Evolutionary conservation across 1,140 invertebrate genomes (phyloP), one percentile per base, ranked within the genome.

Genomic region (Drosophila tropicalis): DNA sequence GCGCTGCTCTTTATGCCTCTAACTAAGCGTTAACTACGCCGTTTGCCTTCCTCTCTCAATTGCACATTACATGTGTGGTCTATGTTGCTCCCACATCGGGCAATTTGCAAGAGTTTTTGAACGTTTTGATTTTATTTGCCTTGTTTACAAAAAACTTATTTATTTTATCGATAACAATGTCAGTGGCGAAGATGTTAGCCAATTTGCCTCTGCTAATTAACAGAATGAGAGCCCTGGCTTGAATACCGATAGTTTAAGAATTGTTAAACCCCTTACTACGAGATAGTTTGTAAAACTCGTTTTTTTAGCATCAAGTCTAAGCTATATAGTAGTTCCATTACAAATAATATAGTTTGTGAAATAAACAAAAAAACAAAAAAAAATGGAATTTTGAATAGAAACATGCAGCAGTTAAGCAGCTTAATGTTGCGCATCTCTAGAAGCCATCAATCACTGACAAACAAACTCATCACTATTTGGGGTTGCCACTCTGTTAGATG

Each of bases 131-230:
- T 81, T 80, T 73, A 63, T 71, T 71, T 79, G 75, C 68, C 77
- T 80, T 81, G 67, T 80, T 80, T 70, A 70, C 79, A 69, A 80
- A 63, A 17, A 73, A 36, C 19, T 51, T 51, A 51, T 51, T 51
- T 47, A 47, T 47, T 51, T 51, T 51, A 51, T 51, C 44, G 44
- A 51, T 51, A 51, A 51, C 44, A 51, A 51, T 10, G 12, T 19
- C 15, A 17, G 7, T 51, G 44, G 19, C 44, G 15, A 3, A 5
- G 9, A 15, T 19, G 44, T 47, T 47, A 47, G 44, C 7, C 34
- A 9, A 34, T 34, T 34, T 34, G 32, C 7, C 6, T 34, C 32
- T 34, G 32, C 9, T 34, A 34, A 34, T 34, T 34, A 34, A 34
- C 32, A 34, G 32, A 34, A 34, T 9, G 4, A 54, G 15, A 9